Percentiles rank a stretch among this genome's conserved stretches.
phyloP scores from a whole-genome alignment of 2,113 vertebrate species.

The Pelecanoides urinatrix region DNA sequence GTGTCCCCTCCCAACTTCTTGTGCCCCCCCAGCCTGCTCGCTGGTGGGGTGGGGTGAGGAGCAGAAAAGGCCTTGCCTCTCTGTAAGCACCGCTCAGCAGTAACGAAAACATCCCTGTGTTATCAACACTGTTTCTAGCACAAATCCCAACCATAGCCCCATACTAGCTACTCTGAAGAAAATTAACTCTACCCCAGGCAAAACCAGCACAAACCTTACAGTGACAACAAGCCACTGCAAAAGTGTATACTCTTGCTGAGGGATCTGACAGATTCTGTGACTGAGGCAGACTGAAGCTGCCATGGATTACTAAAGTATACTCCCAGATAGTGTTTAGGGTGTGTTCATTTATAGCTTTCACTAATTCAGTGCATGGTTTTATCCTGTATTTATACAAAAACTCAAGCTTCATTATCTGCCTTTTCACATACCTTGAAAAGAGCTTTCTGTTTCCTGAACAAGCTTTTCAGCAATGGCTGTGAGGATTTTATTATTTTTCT shows the following conservation, averaged over 20 bases:
- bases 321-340: neutral
- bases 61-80: too few species aligned
- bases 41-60: too few species aligned
- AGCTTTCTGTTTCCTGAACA: neutral
- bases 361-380: neutral
- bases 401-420: neutral
- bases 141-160: too few species aligned
- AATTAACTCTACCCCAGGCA: too few species aligned
- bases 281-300: neutral
- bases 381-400: neutral
- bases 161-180: too few species aligned
- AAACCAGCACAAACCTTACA: neutral
- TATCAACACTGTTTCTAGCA: too few species aligned
- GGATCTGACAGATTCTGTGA: neutral
- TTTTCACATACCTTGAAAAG: neutral
- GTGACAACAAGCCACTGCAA: neutral
- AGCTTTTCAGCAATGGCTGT: neutral
- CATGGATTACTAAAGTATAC: neutral
- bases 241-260: neutral
- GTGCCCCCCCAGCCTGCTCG: too few species aligned
- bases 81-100: too few species aligned
- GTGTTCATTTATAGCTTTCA: neutral
- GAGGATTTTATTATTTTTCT: neutral
- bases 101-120: too few species aligned
- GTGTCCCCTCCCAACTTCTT: too few species aligned